A percentile compares a stretch with the other conserved stretches of the same genome.
Evolutionary conservation across 2,888 invertebrate species (phyloP).

Genomic region (Diplazon laetatorius): DNA sequence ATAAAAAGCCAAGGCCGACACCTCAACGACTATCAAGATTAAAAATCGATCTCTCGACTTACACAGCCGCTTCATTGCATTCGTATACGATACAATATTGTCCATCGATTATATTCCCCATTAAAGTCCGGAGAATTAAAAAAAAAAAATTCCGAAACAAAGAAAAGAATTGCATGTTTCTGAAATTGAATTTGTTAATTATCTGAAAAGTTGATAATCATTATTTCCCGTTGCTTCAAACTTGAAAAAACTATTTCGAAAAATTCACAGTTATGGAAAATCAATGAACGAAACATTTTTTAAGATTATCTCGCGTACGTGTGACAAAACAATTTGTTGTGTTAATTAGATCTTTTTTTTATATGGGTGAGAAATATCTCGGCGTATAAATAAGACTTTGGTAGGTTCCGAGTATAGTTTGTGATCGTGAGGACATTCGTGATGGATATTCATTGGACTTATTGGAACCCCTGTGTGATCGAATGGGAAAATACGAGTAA

Average conservation of each 20-base stretch:
- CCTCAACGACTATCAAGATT: slow-evolving; percentile 59
- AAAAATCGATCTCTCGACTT: slow-evolving; percentile 39
- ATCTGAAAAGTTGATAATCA: too few species aligned
- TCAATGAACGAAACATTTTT: too few species aligned
- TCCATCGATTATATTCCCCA: neutral
- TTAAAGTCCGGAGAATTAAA: too few species aligned
- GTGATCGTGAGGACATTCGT: slow-evolving; percentile 15
- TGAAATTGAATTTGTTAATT: too few species aligned
- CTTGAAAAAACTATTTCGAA: too few species aligned
- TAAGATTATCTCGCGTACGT: neutral
- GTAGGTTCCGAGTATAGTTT: slow-evolving; percentile 5
- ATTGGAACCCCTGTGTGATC: slow-evolving; percentile 46
- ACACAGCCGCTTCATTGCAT: neutral
- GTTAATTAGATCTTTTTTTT: neutral
- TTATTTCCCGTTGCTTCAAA: too few species aligned
- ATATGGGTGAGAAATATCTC: slow-evolving; percentile 28
- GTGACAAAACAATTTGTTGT: neutral
- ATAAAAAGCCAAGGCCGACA: slow-evolving; percentile 27
- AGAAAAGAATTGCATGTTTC: too few species aligned
- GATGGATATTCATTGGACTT: slow-evolving; percentile 47
- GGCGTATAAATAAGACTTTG: slow-evolving; percentile 22
- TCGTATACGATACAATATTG: slow-evolving; percentile 20
- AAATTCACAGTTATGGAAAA: too few species aligned
- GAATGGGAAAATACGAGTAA: slow-evolving; percentile 36
- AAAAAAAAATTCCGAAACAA: too few species aligned